Evolutionary conservation across 2,888 invertebrate species (phyloP), one percentile per base, ranked within the genome.

Genomic region (Ischnus inquisitorius): DNA sequence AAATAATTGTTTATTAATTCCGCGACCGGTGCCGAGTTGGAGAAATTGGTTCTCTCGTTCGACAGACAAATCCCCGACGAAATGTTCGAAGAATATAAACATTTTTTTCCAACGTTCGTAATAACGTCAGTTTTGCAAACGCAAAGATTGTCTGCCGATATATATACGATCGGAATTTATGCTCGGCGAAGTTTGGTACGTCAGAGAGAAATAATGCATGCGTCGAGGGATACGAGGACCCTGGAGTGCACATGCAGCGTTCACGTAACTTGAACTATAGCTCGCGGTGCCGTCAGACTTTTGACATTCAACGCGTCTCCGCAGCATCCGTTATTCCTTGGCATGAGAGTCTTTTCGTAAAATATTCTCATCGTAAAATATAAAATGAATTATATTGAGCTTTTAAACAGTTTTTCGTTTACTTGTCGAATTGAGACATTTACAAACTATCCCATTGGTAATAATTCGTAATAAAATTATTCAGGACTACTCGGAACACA

Each of bases 171-270:
- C 19, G 34, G 14, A 62, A 46, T 39, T 48, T 48, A 75, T 39
- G 51, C 64, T 39, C 22, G 14, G 22, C 28, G 51, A 46, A 48
- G 22, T 75, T 48, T n/a, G 64, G 14, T 64, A 48, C 75, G 48
- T 64, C 64, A 28, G 39, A 75, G 75, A 4, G 51, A 34, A 64
- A 75, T 64, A 75, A 75, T 75, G 64, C 75, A 75, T 64, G 75
- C 34, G 28, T 34, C 64, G 39, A 48, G 48, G 62, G 75, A 64
- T 8, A 22, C 25, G 64, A 51, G 74, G 46, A 39, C 48, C 75
- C 39, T 51, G 14, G 64, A 75, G 48, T 60, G 60, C 60, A 34
- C 34, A 14, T 46, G 43, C 16, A 22, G 39, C 39, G 14, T 14
- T 64, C 64, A n/a, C 75, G 62, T 48, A 60, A 60, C 19, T 51